Conservation (phyloP, 2,888 invertebrate genomes). For the Lasioglossum oenotherae region DNA sequence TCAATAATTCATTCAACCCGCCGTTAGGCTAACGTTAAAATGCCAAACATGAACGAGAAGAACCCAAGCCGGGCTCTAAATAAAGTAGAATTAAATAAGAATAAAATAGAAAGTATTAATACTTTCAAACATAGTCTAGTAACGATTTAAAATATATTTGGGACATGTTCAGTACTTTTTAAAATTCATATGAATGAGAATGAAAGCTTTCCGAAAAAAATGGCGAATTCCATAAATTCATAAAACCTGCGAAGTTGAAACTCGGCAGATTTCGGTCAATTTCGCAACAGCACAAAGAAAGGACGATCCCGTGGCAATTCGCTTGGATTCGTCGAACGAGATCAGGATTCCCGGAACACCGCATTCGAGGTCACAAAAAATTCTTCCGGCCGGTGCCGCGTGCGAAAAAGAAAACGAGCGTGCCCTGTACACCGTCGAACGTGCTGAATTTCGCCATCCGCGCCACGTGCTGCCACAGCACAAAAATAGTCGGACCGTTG, state of each 20-base stretch:
- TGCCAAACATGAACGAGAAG: conserved; percentile 45
- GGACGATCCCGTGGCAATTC: neutral
- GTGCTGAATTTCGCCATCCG: conserved; percentile 50
- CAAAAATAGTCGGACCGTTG: conserved; percentile 62
- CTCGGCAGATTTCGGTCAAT: neutral
- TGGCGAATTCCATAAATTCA: neutral
- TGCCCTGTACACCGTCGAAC: neutral
- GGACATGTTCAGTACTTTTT: neutral
- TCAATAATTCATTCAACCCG: conserved; percentile 73
- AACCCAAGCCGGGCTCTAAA: neutral
- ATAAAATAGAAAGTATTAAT: neutral
- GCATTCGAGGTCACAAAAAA: conserved; percentile 27
- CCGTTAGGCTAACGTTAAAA: conserved; percentile 45
- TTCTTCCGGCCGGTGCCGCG: conserved; percentile 13
- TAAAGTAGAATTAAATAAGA: neutral
- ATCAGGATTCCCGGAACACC: conserved; percentile 35
- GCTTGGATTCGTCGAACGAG: neutral
- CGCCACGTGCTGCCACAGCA: conserved; percentile 50
- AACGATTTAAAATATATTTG: neutral
- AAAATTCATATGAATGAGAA: neutral
- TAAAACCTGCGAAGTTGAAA: neutral
- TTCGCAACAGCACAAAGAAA: neutral
- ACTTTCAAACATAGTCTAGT: neutral
- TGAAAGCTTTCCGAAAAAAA: neutral
- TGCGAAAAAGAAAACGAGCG: neutral